Conservation (phyloP, 2,113 vertebrate genomes). For the Ceyx cyanopectus region DNA sequence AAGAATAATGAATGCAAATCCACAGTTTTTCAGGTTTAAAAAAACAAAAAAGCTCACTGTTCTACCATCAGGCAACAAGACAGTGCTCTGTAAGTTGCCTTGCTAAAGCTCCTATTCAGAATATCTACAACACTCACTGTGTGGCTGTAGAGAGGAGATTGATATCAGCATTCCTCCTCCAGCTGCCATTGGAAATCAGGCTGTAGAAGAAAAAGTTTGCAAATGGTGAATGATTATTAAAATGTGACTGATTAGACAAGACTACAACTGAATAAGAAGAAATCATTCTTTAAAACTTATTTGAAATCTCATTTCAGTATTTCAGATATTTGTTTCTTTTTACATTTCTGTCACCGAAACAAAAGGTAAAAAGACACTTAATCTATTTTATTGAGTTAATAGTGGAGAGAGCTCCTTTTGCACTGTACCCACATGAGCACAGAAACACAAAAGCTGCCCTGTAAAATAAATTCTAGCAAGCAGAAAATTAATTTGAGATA, state of each 20-base stretch:
- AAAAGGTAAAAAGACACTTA: neutral
- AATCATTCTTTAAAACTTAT: neutral
- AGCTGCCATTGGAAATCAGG: neutral
- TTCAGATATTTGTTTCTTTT: neutral
- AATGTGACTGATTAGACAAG: neutral
- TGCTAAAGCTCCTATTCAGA: neutral
- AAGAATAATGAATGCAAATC: slow-evolving; percentile 7
- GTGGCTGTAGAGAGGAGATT: neutral
- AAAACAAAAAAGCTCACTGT: neutral
- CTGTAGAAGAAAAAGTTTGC: neutral
- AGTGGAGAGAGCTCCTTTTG: neutral
- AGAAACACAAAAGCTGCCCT: neutral
- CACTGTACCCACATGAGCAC: neutral
- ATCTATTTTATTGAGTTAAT: neutral
- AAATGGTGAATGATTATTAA: neutral
- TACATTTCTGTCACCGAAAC: neutral
- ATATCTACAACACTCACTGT: neutral
- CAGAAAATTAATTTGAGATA: neutral
- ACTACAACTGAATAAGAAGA: neutral
- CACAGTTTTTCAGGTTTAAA: neutral
- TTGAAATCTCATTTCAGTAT: neutral
- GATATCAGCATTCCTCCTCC: neutral
- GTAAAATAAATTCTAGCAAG: neutral
- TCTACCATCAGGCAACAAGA: neutral
- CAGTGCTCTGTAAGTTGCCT: neutral